Evolutionary conservation across 23 tunicate genomes (phyloP).

Genomic region (Styela plicata): DNA sequence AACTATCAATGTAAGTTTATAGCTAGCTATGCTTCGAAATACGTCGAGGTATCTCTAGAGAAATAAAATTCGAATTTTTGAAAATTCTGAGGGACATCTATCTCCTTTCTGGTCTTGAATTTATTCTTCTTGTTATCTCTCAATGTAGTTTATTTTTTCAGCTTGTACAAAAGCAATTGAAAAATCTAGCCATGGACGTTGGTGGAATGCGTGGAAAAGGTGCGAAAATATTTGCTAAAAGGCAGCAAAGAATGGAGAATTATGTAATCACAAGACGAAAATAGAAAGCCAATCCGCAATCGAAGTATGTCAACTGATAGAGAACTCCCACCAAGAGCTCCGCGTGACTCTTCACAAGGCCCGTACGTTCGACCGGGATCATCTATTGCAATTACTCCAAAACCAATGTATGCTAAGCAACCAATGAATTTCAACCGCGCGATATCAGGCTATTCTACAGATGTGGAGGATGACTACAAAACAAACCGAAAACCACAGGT

Average conservation of each 20-base stretch:
- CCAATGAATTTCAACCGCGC: not conserved
- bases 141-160: not conserved
- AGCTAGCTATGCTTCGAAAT: too few species aligned
- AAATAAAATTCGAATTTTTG: too few species aligned
- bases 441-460: constrained; percentile 22
- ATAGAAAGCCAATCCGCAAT: not conserved
- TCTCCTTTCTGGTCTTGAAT: too few species aligned
- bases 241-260: constrained; percentile 83
- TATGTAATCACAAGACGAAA: constrained; percentile 53
- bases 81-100: not conserved
- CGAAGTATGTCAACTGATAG: not conserved
- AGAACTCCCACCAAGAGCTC: not conserved
- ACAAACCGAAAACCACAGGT: not conserved
- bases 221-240: constrained; percentile 74
- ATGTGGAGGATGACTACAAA: constrained; percentile 10
- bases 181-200: constrained; percentile 50
- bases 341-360: not conserved
- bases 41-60: too few species aligned
- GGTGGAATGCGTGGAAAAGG: constrained; percentile 78
- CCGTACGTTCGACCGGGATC: constrained; percentile 12
- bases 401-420: not conserved
- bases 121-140: too few species aligned
- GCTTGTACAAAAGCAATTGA: constrained; percentile 45
- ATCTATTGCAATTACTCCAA: not conserved
- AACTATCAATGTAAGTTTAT: too few species aligned